Evolutionary conservation across 2,113 vertebrate species (phyloP), one percentile per base, ranked within the genome.

Genomic region (Eretmochelys imbricata): DNA sequence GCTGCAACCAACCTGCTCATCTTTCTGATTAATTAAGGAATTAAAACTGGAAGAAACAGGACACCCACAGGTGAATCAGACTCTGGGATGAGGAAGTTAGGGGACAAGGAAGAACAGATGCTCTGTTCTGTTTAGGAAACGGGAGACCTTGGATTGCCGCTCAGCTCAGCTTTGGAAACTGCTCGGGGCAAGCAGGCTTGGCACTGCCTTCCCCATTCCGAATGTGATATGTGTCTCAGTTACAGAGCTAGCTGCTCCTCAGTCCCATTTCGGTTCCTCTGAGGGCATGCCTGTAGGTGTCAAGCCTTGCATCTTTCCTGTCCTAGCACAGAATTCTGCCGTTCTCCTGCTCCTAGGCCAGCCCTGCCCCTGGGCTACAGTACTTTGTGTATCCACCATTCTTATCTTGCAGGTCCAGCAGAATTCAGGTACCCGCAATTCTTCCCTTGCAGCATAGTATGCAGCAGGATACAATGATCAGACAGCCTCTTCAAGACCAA

Each of bases 101-200:
- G 48, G 62, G 38, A 54, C 53, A 79, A 48, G 76, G 82, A 87
- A 19, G 54, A 92, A 83, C 65, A 87, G 85, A 78, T 87, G 54
- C 62, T 65, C 80, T 51, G 59, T 54, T 85, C 57, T 22, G 12
- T 29, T 80, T 75, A 51, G 57, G 72, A 55, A 9, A 29, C 10
- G 38, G 0, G 6, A 51, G 72, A 53, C 59, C 19, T 29, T 10
- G 0, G 9, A 48, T 42, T 31, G 55, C 19, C 46, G 42, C 59
- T 31, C 25, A 51, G 57, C 59, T 87, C 84, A 76, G 53, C 46
- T 50, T 46, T 48, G 62, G 16, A 27, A 82, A 6, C n/a, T 57
- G 27, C n/a, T 42, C 14, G 31, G 53, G 48, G 31, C 35, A 82
- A 51, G 51, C 24, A 79, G 53, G 46, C 20, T 9, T 38, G 29